Conservation (phyloP, 1,140 invertebrate genomes). For the Polypedilum vanderplanki region DNA sequence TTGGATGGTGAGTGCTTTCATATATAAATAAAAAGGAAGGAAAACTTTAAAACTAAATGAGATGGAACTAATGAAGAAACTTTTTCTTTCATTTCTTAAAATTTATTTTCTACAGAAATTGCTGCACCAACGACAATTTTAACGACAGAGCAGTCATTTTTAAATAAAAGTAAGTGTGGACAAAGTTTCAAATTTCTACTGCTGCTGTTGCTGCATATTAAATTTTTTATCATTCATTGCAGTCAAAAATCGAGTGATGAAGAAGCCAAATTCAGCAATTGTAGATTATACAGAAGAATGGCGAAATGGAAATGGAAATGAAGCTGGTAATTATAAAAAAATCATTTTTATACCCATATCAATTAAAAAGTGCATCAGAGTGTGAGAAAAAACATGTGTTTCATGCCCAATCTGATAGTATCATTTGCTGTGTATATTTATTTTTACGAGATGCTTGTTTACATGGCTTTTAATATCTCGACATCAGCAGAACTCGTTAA, state of each 20-base stretch:
- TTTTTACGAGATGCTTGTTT: not conserved
- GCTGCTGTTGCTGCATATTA: not conserved
- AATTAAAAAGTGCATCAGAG: conserved; percentile 29
- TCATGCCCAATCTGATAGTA: not conserved
- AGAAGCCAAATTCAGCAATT: not conserved
- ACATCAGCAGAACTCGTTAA: not conserved
- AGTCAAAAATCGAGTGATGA: conserved; percentile 23
- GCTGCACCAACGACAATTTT: conserved; percentile 22
- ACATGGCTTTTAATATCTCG: not conserved
- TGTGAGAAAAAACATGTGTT: conserved; percentile 16
- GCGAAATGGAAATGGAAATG: conserved; percentile 4
- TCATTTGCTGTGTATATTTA: not conserved
- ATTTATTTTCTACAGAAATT: not conserved
- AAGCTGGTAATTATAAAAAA: not conserved
- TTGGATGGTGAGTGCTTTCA: conserved; percentile 67
- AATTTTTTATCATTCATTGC: not conserved
- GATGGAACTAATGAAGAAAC: conserved; percentile 26
- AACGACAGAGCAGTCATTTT: conserved; percentile 2
- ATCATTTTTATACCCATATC: not conserved
- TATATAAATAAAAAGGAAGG: too few species aligned
- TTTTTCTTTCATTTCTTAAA: not conserved
- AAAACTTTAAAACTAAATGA: conserved; percentile 22
- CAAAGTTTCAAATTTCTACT: not conserved
- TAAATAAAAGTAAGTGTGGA: conserved; percentile 5
- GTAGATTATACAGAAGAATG: conserved; percentile 23